A percentile compares a stretch with the other conserved stretches of the same genome.
phyloP scores from a whole-genome alignment of 2,113 vertebrate genomes.

The Antechinus stuartii region DNA sequence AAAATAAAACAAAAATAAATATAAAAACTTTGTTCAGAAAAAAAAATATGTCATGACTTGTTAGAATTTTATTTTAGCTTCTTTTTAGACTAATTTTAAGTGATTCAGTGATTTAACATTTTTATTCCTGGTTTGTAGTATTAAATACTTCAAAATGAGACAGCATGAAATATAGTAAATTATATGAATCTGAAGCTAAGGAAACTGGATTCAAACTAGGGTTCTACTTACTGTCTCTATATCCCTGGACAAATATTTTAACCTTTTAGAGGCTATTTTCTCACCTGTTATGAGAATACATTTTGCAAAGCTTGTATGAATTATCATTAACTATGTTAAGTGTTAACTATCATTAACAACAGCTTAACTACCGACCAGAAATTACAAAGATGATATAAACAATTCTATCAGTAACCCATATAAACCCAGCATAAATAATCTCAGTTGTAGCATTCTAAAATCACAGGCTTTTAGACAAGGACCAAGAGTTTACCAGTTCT shows the following conservation, averaged over 20 bases:
- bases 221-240: neutral
- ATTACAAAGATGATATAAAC: conserved; percentile 28
- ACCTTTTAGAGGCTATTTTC: neutral
- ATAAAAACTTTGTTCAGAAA: conserved; percentile 45
- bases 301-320: neutral
- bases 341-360: neutral
- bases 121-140: conserved; percentile 8
- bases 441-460: neutral
- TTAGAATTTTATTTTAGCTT: conserved; percentile 9
- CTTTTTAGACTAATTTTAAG: conserved; percentile 40
- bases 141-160: neutral
- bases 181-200: neutral
- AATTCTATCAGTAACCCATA: conserved; percentile 10
- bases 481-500: neutral
- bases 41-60: conserved; percentile 14
- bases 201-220: neutral
- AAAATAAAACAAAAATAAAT: conserved; percentile 58
- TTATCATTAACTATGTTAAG: neutral
- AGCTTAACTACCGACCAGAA: neutral
- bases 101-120: neutral
- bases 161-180: neutral
- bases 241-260: neutral
- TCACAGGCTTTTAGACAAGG: neutral
- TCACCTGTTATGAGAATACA: neutral
- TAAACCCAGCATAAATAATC: neutral